phyloP scores from a whole-genome alignment of 2,113 vertebrate genomes.

The Brachionichthys hirsutus region DNA sequence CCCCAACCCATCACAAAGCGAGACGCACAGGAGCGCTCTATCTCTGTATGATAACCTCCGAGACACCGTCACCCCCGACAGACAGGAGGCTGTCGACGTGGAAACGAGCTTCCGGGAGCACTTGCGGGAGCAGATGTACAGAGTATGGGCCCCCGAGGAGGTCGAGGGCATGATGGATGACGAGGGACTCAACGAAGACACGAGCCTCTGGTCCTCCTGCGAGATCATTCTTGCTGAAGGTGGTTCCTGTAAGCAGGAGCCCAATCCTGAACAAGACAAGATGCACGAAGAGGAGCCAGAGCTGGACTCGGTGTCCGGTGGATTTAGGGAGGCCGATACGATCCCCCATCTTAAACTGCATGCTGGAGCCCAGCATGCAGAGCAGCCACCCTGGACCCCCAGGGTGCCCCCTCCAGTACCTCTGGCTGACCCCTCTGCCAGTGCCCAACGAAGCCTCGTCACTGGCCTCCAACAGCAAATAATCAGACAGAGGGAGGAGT shows the following conservation, averaged over 20 bases:
- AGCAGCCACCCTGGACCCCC: constrained; percentile 37
- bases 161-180: constrained; percentile 22
- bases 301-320: constrained; percentile 45
- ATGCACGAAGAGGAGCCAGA: constrained; percentile 32
- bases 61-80: background rate
- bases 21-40: constrained; percentile 62
- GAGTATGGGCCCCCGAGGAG: constrained; percentile 24
- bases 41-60: constrained; percentile 68
- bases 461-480: constrained; percentile 76
- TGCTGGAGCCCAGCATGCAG: constrained; percentile 24
- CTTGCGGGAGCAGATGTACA: constrained; percentile 23
- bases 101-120: constrained; percentile 47
- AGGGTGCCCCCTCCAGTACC: constrained; percentile 67
- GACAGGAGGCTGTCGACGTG: constrained; percentile 29
- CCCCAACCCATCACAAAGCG: constrained; percentile 49
- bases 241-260: constrained; percentile 32
- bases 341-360: constrained; percentile 13
- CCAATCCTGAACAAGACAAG: constrained; percentile 40
- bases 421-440: constrained; percentile 66
- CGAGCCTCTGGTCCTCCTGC: constrained; percentile 61
- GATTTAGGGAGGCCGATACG: constrained; percentile 5
- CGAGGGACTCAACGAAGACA: constrained; percentile 32
- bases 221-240: constrained; percentile 45
- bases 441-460: constrained; percentile 71
- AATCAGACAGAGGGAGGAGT: constrained; percentile 75